Conservation (phyloP, 2,113 vertebrate species). For the Menidia beryllina region DNA sequence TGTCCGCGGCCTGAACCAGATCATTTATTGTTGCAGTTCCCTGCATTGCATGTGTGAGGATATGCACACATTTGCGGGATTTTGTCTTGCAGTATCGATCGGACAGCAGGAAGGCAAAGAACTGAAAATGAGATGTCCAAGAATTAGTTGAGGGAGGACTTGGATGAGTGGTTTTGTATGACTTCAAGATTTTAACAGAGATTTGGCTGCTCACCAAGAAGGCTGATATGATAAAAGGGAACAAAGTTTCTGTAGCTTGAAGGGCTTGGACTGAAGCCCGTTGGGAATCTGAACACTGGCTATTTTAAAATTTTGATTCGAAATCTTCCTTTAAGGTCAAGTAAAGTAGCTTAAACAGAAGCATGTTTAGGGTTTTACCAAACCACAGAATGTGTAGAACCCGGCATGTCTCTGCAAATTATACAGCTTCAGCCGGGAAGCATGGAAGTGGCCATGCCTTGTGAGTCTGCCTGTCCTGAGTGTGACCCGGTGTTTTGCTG, state of each 20-base stretch:
- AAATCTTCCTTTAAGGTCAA: constrained; percentile 35
- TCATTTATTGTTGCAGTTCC: constrained; percentile 61
- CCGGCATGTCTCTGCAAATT: constrained; percentile 39
- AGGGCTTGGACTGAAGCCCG: constrained; percentile 46
- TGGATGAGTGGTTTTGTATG: constrained; percentile 29
- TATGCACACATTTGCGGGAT: constrained; percentile 30
- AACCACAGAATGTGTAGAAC: constrained; percentile 35
- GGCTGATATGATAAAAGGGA: constrained; percentile 25
- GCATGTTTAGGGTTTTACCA: constrained; percentile 7
- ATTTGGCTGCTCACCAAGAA: constrained; percentile 43
- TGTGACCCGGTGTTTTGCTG: constrained; percentile 57
- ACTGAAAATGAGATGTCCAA: constrained; percentile 11
- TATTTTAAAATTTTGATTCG: constrained; percentile 37
- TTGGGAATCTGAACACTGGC: constrained; percentile 27
- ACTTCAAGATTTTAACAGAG: constrained; percentile 17
- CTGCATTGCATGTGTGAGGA: constrained; percentile 57
- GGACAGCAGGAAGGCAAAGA: constrained; percentile 28
- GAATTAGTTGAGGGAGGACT: constrained; percentile 15
- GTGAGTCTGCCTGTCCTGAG: constrained; percentile 22
- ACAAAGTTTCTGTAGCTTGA: constrained; percentile 53
- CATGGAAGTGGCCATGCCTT: constrained; percentile 31
- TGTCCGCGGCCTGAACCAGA: constrained; percentile 21
- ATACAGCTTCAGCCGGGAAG: constrained; percentile 32
- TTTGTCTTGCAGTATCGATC: constrained; percentile 30
- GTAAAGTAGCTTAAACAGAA: constrained; percentile 33